Conservation (phyloP, 2,888 invertebrate species). For the Masnerella sp. region DNA sequence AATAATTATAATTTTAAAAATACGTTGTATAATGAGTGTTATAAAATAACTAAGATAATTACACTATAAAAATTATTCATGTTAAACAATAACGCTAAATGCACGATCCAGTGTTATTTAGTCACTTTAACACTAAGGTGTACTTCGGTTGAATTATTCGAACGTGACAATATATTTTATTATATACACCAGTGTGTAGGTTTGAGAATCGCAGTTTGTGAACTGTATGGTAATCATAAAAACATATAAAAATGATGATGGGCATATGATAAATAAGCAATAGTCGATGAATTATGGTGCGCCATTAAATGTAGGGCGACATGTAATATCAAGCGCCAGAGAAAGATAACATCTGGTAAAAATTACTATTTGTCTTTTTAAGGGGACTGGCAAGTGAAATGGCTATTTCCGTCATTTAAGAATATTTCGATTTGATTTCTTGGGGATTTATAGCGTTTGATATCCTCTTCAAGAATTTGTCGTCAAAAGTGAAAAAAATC, state of each 20-base stretch:
- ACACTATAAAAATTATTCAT: constrained; percentile 43
- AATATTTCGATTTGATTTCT: no score
- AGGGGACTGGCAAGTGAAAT: no score
- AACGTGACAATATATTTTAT: constrained; percentile 18
- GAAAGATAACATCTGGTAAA: constrained; percentile 11
- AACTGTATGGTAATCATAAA: constrained; percentile 25
- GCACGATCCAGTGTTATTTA: constrained; percentile 26
- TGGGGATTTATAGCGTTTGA: neutral
- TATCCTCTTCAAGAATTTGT: no score
- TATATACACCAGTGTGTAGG: constrained; percentile 41
- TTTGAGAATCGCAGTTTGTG: constrained; percentile 23
- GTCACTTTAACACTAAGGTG: constrained; percentile 2
- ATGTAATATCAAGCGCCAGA: constrained; percentile 24
- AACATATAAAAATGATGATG: constrained; percentile 29
- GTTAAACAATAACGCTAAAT: constrained; percentile 44
- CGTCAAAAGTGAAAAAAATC: no score
- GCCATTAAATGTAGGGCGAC: constrained; percentile 23
- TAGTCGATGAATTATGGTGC: constrained; percentile 27
- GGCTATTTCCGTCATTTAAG: no score
- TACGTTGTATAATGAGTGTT: constrained; percentile 32
- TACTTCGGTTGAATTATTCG: constrained; percentile 7
- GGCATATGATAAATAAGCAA: constrained; percentile 28
- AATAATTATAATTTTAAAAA: constrained; percentile 28
- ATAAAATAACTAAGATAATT: constrained; percentile 43
- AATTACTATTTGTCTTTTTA: no score